A percentile compares a stretch with the other conserved stretches of the same genome.
Conservation (phyloP, 2,888 invertebrate species). For the Pammene aurita region DNA sequence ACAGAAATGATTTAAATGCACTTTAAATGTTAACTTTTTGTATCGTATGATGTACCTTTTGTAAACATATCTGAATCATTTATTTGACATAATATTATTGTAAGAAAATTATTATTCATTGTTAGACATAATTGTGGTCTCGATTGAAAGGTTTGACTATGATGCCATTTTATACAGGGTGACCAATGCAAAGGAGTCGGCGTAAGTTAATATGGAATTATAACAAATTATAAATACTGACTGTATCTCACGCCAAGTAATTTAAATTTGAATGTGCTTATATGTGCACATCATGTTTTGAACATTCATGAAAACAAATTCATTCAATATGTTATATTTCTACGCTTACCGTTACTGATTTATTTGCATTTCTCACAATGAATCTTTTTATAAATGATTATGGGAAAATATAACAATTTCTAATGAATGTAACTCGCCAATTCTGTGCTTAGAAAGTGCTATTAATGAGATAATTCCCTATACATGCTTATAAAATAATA, state of each 20-base stretch:
- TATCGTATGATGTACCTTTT: conserved; percentile 51
- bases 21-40: conserved; percentile 55
- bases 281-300: too few relatives aligned
- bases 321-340: not conserved
- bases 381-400: not conserved
- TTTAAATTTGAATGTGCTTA: too few relatives aligned
- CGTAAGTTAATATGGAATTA: too few relatives aligned
- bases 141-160: conserved; percentile 24
- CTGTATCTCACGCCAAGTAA: too few relatives aligned
- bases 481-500: conserved; percentile 14
- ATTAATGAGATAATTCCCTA: conserved; percentile 12
- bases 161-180: conserved; percentile 25
- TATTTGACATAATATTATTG: conserved; percentile 43
- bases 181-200: not conserved
- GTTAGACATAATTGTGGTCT: conserved; percentile 20
- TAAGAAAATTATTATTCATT: conserved; percentile 36
- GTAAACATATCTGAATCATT: conserved; percentile 52
- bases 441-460: not conserved
- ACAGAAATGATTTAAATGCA: conserved; percentile 66
- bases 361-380: not conserved
- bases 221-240: too few relatives aligned
- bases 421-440: not conserved
- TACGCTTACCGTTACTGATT: not conserved
- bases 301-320: too few relatives aligned
- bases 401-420: not conserved